Base-by-base conservation (phyloP, 92 coral and sea anemone genomes). In the Metridium senile region DNA sequence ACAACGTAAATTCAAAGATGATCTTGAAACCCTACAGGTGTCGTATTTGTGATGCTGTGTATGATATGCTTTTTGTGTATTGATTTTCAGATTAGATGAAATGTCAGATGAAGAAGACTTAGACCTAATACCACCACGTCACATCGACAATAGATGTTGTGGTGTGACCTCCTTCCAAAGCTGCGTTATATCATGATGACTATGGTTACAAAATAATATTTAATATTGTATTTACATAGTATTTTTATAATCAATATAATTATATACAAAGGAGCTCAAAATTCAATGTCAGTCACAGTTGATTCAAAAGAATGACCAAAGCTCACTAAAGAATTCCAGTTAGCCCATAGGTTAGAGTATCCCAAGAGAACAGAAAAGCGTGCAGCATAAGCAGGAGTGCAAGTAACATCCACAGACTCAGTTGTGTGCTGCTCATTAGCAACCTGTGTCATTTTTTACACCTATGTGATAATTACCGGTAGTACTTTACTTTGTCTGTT, bases 71-170 rank as follows among this genome's bases (percentile, higher is more conserved):
- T 2, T 59, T 22, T 59, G 31, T 59, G 9, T 59, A 49, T 58
- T 67, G 10, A 56, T 66, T 73, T 34, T 31, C 72, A 90, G 97
- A 74, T 81, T 91, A 58, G 97, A 91, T 75, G 97, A 91, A 78
- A 89, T 91, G 63, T 91, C 97, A 25, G 97, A 91, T 74, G 97
- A 91, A 80, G 97, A 91, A 70, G 97, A 91, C 77, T 76, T 91
- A 53, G 97, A 91, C 52, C 87, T 91, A n/a, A 91, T 91, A 58
- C 97, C 97, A 22, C 97, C 97, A 33, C 88, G 93, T 72, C 80
- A 87, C 43, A 76, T 91, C 1, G 97, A 91, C 13, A 85, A 82
- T 66, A 85, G 91, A 66, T 91, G 97, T n/a, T 88, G 97, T 72
- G 89, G 92, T 58, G 13, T 39, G 49, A 84, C 78, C 0, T 33